Conservation (phyloP, 1,140 invertebrate genomes). For the Conus betulinus region DNA sequence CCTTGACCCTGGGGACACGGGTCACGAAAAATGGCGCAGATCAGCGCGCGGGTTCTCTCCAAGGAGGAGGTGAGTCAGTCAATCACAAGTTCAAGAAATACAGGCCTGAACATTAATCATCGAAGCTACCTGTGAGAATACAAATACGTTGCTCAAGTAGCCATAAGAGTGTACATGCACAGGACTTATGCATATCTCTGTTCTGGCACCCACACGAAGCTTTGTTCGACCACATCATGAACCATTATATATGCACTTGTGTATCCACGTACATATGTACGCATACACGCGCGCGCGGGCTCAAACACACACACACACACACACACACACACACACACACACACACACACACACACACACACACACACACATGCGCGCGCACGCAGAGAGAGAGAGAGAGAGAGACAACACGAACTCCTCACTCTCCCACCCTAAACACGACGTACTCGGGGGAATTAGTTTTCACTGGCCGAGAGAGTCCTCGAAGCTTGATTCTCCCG, state of each 20-base stretch:
- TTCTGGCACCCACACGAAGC: too few species aligned
- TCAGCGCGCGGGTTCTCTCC: neutral
- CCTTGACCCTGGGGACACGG: constrained; percentile 29
- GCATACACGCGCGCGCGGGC: neutral
- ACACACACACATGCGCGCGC: neutral
- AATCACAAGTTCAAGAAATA: neutral
- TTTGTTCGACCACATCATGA: too few species aligned
- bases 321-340: constrained; percentile 23
- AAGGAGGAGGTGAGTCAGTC: constrained; percentile 19
- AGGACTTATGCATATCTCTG: too few species aligned
- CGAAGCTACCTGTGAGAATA: neutral
- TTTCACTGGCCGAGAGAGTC: too few species aligned
- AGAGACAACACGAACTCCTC: too few species aligned
- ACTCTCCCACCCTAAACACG: too few species aligned
- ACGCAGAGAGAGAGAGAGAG: too few species aligned
- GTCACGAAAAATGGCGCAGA: constrained; percentile 19
- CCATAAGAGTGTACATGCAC: too few species aligned
- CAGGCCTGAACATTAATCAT: neutral
- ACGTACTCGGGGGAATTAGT: too few species aligned
- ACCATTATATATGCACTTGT: too few species aligned
- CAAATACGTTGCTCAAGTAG: neutral
- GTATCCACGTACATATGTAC: neutral
- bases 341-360: neutral
- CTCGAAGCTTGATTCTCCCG: too few species aligned
- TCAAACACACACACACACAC: constrained; percentile 18